Percentiles rank a stretch among this genome's conserved stretches.
These are phyloP conservation scores for Mastomys coucha DNA, from an alignment of 2,113 vertebrate species.

Conservation along the genomic window DNA sequence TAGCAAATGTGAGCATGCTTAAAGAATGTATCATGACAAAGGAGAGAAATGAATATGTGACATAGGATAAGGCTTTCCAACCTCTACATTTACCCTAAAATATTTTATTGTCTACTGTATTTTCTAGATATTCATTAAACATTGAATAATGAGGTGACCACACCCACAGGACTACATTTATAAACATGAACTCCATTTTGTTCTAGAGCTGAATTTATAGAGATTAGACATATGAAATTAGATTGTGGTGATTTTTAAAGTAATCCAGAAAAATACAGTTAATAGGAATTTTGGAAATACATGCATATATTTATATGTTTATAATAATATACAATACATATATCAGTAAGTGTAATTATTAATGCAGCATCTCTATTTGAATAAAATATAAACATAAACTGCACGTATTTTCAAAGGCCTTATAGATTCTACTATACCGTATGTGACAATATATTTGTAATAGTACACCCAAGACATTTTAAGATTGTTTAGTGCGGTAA, in stretches of 20 bases:
- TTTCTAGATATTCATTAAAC: not conserved
- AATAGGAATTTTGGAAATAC: not conserved
- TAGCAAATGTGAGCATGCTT: not conserved
- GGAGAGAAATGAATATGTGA: not conserved
- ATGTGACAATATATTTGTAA: not conserved
- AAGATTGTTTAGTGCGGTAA: not conserved
- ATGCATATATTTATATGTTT: not conserved
- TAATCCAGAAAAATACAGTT: not conserved
- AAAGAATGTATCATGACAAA: not conserved
- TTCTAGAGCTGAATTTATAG: not conserved
- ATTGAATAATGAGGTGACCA: not conserved
- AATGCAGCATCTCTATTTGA: not conserved
- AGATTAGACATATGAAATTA: not conserved
- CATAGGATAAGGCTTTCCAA: fast-evolving
- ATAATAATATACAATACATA: not conserved
- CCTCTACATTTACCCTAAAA: too few relatives aligned
- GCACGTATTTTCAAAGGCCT: not conserved
- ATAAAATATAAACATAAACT: not conserved
- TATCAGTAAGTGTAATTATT: not conserved
- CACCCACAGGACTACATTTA: not conserved
- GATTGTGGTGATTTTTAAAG: not conserved
- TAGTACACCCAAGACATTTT: not conserved
- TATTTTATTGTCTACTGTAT: not conserved
- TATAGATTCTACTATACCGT: not conserved
- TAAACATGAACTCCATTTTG: not conserved